Base-by-base conservation (phyloP, 2,888 invertebrate species). In the Hylaea fasciaria region DNA sequence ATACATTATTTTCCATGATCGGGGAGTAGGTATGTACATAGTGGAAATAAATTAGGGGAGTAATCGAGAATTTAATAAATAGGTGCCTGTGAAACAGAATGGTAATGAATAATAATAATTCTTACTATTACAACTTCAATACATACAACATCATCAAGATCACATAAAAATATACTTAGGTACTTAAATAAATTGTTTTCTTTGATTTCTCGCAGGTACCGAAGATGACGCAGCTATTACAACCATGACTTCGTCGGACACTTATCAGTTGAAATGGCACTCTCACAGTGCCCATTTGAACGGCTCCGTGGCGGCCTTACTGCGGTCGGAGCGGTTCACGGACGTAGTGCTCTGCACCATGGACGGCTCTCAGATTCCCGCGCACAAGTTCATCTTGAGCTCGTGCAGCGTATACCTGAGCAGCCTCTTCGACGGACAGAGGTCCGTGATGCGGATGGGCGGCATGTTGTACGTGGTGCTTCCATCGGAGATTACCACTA, bases 211-310 rank as follows among this genome's bases (percentile, higher is more conserved):
- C 40, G n/a, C 22, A 49, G 49, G 39, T 49, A 29, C 39, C 10
- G 22, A 52, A 70, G 71, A 68, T 72, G 69, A 60, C 62, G 62
- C 66, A 70, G 70, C 72, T 66, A 54, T 62, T 54, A 48, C 52
- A 82, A 70, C 13, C 71, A 92, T 92, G 89, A 92, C 91, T 72
- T 89, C 93, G 64, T 93, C 94, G 76, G 97, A 97, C 86, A 97
- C 96, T 75, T 97, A 97, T 86, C 97, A 97, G 87, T 93, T 97
- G 54, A 97, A 97, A 93, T 97, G 97, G 97, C 96, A 97, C 86
- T 96, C 96, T 70, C 97, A 96, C 92, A 94, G 95, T 76, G 94
- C 95, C 32, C 96, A 97, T 89, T 92, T 97, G 74, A 96, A 97
- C 87, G 95, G 96, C 52, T 96, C 96, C 65, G 95, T 97, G 50